Evolutionary conservation across 2,113 vertebrate species (phyloP).

Genomic region (Xyrauchen texanus): DNA sequence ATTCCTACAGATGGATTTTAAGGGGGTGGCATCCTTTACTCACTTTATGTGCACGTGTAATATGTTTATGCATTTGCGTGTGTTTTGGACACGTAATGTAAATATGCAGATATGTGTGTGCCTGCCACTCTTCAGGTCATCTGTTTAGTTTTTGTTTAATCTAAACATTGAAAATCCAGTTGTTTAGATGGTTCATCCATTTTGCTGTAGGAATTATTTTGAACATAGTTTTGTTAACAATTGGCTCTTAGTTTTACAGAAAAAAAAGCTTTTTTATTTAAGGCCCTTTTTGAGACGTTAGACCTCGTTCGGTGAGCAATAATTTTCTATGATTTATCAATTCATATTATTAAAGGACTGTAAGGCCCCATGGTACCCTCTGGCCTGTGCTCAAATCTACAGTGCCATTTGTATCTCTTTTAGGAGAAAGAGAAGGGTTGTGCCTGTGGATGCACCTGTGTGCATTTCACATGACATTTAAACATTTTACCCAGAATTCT

Average conservation of each 20-base stretch:
- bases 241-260: neutral
- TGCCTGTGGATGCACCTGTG: neutral
- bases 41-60: too few relatives aligned
- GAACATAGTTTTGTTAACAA: neutral
- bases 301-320: neutral
- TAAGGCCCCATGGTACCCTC: neutral
- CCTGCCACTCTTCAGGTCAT: too few relatives aligned
- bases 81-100: too few relatives aligned
- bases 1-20: neutral
- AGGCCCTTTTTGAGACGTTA: neutral
- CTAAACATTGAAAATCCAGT: neutral
- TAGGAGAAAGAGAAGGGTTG: neutral
- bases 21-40: neutral
- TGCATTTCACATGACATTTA: constrained; percentile 22
- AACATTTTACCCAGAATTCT: neutral
- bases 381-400: constrained; percentile 2
- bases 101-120: too few relatives aligned
- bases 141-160: neutral
- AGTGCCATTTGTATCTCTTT: neutral
- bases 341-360: neutral
- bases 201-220: too few relatives aligned
- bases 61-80: too few relatives aligned
- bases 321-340: neutral
- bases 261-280: neutral
- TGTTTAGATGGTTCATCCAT: neutral